phyloP scores from a whole-genome alignment of 1,140 invertebrate genomes.

The Drosophila burlai region DNA sequence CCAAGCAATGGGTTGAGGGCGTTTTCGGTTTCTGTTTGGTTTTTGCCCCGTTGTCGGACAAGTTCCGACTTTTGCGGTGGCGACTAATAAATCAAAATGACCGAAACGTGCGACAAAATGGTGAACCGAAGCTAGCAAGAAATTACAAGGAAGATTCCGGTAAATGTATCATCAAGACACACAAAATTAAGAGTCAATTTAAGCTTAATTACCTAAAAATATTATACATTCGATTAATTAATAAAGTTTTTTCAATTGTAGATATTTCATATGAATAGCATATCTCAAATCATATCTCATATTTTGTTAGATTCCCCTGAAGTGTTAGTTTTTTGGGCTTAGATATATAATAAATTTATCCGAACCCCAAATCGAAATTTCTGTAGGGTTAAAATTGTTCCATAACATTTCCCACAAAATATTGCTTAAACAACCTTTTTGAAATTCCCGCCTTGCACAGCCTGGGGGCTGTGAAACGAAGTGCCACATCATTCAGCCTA shows the following conservation, averaged over 20 bases:
- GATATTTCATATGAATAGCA: no score
- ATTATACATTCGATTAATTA: not conserved
- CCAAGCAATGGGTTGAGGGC: constrained; percentile 13
- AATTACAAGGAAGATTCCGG: constrained; percentile 2
- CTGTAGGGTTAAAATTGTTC: no score
- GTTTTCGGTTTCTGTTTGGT: constrained; percentile 13
- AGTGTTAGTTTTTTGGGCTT: not conserved
- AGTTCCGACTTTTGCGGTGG: constrained; percentile 59
- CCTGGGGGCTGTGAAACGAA: not conserved
- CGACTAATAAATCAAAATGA: constrained; percentile 67
- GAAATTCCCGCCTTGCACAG: not conserved
- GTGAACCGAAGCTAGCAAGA: not conserved
- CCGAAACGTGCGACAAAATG: constrained; percentile 32
- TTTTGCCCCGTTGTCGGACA: constrained; percentile 51
- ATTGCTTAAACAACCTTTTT: not conserved
- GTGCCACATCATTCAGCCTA: constrained; percentile 30
- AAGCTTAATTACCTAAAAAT: not conserved
- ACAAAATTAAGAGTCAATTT: not conserved
- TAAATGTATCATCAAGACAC: not conserved
- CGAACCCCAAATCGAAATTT: no score
- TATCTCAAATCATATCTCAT: not conserved
- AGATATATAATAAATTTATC: no score
- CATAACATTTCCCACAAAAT: not conserved
- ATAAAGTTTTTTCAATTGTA: no score
- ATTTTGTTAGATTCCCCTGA: no score